Base-by-base conservation (phyloP, 2,797 vertebrate species). In the Eulemur mongoz region DNA sequence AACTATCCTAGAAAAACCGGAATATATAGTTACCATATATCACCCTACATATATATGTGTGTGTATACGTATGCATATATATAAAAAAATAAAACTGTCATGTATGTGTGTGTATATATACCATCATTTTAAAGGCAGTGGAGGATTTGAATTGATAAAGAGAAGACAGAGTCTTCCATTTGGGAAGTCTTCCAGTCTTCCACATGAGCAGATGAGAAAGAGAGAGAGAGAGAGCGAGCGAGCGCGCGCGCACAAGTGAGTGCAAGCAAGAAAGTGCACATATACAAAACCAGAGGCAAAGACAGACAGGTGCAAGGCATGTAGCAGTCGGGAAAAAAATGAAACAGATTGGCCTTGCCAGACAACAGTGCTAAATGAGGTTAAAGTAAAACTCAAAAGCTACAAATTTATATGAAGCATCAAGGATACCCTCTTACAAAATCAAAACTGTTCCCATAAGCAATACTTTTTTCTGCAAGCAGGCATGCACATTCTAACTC, bases 221-320 rank as follows among this genome's bases (percentile, higher is more conserved):
- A n/a, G 22, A 87, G 2, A 38, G 30, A 43, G 30, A 14, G 12
- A 27, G 11, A 43, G 54, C 35, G 25, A 30, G 4, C 57, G 27
- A 1, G 14, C 32, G 0, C 14, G 5, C 38, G 27, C 2, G 8
- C 32, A 0, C 14, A 52, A 32, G 5, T 7, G 27, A 27, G 14
- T 5, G 25, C 2, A 20, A 57, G 30, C 69, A 23, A 43, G 91
- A 76, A 57, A 69, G 13, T 54, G 4, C 35, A 30, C 11, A 59
- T 11, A 11, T 57, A 30, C 32, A 15, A 38, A 83, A 15, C 2
- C 40, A 82, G 40, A 92, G 52, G 32, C 80, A 92, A 27, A 69
- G 30, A 54, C 35, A 82, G n/a, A 18, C 3, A 2, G 72, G 27
- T 13, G 50, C 11, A 38, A 87, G 32, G 5, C 35, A 48, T 1